phyloP scores from a whole-genome alignment of 2,797 vertebrate genomes.

The Artibeus jamaicensis region DNA sequence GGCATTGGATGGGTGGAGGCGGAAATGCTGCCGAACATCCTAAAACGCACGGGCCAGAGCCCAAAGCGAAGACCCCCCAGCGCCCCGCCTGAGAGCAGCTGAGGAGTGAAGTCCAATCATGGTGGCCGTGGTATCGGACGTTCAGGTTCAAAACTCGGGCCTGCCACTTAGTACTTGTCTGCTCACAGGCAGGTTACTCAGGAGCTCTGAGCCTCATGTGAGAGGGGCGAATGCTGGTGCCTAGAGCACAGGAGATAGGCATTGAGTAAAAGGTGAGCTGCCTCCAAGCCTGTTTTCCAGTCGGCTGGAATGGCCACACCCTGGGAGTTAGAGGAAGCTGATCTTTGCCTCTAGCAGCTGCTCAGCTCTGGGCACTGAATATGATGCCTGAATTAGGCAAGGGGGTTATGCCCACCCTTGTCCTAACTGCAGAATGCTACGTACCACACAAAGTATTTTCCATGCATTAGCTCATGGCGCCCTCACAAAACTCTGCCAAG shows the following conservation, averaged over 20 bases:
- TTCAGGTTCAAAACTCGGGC: background rate
- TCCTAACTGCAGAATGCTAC: background rate
- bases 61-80: too few relatives aligned
- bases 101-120: accelerated
- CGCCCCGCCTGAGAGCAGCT: background rate
- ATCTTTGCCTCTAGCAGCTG: background rate
- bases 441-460: too few relatives aligned
- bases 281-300: background rate
- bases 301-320: background rate
- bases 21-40: background rate
- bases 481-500: background rate
- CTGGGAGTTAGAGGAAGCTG: background rate
- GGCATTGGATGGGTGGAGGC: background rate
- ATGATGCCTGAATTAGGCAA: background rate
- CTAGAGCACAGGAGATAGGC: background rate
- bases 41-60: background rate
- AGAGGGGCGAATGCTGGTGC: background rate
- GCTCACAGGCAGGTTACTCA: accelerated
- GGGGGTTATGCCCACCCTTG: background rate
- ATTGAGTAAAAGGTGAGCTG: background rate
- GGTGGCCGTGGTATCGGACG: background rate
- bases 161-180: background rate
- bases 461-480: background rate
- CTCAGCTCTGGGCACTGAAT: background rate
- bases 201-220: background rate